A percentile compares a stretch with the other conserved stretches of the same genome.
These are phyloP conservation scores for Campoletis sonorensis DNA, from an alignment of 1,140 invertebrate genomes.

Conservation along the genomic window DNA sequence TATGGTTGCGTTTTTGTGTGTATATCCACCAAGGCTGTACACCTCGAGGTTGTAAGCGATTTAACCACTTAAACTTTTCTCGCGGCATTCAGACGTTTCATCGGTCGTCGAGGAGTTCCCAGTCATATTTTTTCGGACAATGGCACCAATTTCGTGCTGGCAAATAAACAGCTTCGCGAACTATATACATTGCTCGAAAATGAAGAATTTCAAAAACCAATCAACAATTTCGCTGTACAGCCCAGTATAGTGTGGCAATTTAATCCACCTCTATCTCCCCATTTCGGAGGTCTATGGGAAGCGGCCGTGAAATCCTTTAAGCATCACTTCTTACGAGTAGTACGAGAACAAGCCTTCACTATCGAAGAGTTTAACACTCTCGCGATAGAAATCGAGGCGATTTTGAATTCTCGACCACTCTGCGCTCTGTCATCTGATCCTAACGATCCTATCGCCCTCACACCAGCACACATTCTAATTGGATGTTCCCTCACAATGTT, in stretches of 20 bases:
- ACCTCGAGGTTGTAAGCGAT: slow-evolving; percentile 62
- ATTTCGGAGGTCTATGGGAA: slow-evolving; percentile 34
- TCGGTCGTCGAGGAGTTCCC: slow-evolving; percentile 52
- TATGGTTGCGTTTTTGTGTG: slow-evolving; percentile 60
- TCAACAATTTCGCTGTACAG: not conserved
- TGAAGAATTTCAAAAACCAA: not conserved
- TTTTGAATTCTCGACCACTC: slow-evolving; percentile 17
- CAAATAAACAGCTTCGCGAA: slow-evolving; percentile 42
- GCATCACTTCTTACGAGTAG: slow-evolving; percentile 7
- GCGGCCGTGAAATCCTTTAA: slow-evolving; percentile 46
- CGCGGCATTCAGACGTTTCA: slow-evolving; percentile 57
- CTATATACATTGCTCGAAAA: slow-evolving; percentile 13
- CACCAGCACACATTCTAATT: slow-evolving; percentile 16
- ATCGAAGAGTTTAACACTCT: slow-evolving; percentile 11
- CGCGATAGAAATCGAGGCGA: not conserved
- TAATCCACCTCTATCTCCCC: slow-evolving; percentile 35
- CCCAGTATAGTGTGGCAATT: slow-evolving; percentile 44
- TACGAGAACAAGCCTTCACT: not conserved
- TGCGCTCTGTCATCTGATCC: slow-evolving; percentile 9
- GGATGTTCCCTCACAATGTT: slow-evolving; percentile 7
- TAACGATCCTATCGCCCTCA: slow-evolving; percentile 13
- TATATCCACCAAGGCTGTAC: slow-evolving; percentile 57
- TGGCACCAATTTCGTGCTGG: slow-evolving; percentile 54
- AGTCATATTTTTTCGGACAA: slow-evolving; percentile 52
- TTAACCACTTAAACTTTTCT: slow-evolving; percentile 58